phyloP scores from a whole-genome alignment of 2,797 vertebrate species.

The Eidolon dupreanum region DNA sequence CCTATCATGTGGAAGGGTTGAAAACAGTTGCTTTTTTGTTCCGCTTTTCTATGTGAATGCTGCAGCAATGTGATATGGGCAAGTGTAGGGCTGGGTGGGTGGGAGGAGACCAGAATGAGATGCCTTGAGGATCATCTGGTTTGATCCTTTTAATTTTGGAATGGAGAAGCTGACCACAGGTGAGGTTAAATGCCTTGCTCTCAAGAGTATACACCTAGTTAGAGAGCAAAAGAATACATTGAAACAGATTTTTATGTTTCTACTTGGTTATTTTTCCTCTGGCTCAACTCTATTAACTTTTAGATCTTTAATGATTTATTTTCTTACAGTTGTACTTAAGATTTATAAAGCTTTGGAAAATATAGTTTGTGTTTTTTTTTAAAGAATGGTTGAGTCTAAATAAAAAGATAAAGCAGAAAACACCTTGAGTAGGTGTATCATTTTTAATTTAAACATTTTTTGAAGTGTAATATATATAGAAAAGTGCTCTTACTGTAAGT shows the following conservation, averaged over 20 bases:
- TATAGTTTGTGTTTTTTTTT: not conserved
- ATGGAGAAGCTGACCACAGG: not conserved
- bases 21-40: slow-evolving; percentile 38
- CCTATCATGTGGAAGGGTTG: slow-evolving; percentile 36
- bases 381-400: not conserved
- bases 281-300: not conserved
- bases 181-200: not conserved
- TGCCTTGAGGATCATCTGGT: not conserved
- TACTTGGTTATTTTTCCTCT: not conserved
- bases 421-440: not conserved
- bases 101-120: not conserved
- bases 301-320: not conserved
- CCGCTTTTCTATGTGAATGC: slow-evolving; percentile 55
- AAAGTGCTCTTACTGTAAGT: not conserved
- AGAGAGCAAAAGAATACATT: not conserved
- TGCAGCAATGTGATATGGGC: not conserved
- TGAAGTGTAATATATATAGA: not conserved
- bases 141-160: not conserved
- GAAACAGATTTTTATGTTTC: not conserved
- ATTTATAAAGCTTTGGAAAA: not conserved
- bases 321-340: not conserved
- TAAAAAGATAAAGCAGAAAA: not conserved
- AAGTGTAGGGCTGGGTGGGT: not conserved
- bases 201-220: not conserved
- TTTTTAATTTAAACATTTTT: not conserved